Base-by-base conservation (phyloP, 2,797 vertebrate genomes). In the Helarctos malayanus region DNA sequence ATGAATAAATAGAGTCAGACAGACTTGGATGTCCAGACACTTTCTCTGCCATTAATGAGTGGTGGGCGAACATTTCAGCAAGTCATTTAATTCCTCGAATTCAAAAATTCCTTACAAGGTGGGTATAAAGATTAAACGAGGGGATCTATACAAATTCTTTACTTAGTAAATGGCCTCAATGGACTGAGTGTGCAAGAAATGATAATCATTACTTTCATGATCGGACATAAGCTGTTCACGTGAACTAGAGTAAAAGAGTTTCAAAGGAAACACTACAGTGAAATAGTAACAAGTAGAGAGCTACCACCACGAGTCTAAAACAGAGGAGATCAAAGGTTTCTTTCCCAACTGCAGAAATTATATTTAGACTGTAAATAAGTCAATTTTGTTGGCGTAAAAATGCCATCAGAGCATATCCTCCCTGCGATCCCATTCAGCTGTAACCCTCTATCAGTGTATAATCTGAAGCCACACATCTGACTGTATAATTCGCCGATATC, bases 81-180 rank as follows among this genome's bases (percentile, higher is more conserved):
- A 94, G 52, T 89, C 23, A 16, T 71, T 96, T 83, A 83, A 88
- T 16, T 45, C 69, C 54, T 87, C 54, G 45, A 80, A 94, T 80
- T 9, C 45, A 63, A 95, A 84, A 56, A 68, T 82, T 82, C 63
- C 69, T 96, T 86, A 65, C 18, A 59, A 65, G 1, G 0, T 7
- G 49, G 38, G 59, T 92, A 15, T 73, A 85, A 91, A 95, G 45
- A 95, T 78, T 49, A 94, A 96, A 94, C 8, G 56, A 76, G 49
- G 27, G 15, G 27, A 54, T 18, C 57, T 65, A 82, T 1, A 32
- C 41, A 69, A 81, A 94, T 1, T 27, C 63, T 91, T 94, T 92
- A 59, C 61, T 92, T 73, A 86, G 65, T 45, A 95, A 97, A 92
- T 79, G 78, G 38, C 32, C 47, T 93, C 89, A 59, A 96, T 76